A percentile compares a stretch with the other conserved stretches of the same genome.
phyloP scores from a whole-genome alignment of 2,113 vertebrate species.

The Dipodomys ordii region DNA sequence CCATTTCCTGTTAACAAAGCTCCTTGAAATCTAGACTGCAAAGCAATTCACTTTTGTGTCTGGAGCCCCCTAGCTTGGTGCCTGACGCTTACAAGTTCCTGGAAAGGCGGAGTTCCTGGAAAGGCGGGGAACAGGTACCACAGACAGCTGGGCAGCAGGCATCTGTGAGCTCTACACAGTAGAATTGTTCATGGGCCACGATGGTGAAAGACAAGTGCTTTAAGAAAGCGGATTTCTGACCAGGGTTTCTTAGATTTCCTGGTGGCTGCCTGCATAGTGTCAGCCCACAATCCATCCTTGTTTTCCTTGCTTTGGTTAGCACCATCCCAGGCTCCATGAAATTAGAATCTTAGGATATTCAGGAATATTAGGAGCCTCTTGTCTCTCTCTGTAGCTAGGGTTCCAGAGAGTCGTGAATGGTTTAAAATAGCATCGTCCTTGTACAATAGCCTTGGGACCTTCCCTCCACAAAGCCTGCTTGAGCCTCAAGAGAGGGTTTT shows the following conservation, averaged over 20 bases:
- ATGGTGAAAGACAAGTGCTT: no score
- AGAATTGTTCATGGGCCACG: no score
- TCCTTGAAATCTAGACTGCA: no score
- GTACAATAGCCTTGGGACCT: neutral
- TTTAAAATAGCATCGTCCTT: neutral
- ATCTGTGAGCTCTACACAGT: rapidly evolving
- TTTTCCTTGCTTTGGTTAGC: neutral
- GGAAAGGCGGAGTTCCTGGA: no score
- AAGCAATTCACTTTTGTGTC: neutral
- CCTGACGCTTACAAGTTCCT: neutral
- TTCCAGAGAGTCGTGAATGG: neutral
- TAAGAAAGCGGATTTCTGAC: no score
- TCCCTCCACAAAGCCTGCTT: rapidly evolving
- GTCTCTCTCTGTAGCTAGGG: neutral
- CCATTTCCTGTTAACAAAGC: no score
- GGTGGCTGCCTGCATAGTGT: neutral
- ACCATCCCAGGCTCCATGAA: neutral
- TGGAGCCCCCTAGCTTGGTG: rapidly evolving
- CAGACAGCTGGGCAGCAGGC: neutral
- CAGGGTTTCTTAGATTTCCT: neutral
- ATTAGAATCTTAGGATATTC: neutral
- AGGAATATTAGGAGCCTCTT: no score
- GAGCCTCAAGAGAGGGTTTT: neutral
- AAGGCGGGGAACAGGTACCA: neutral
- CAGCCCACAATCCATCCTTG: rapidly evolving